phyloP scores from a whole-genome alignment of 2,113 vertebrate species.

The Leptobrachium leishanense region DNA sequence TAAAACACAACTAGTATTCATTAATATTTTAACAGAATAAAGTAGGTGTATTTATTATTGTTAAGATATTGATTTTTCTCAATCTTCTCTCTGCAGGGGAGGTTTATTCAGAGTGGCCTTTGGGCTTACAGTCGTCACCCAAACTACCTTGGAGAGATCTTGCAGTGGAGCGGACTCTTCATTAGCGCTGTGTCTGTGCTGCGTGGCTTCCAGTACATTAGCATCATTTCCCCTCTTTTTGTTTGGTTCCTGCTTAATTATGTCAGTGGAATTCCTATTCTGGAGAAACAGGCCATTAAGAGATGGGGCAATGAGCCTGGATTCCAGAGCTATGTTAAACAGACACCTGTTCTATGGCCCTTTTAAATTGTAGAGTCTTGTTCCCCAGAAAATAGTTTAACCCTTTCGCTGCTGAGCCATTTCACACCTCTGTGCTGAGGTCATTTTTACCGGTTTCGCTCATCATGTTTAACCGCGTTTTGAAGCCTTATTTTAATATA shows the following conservation, averaged over 20 bases:
- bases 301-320: constrained; percentile 68
- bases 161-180: constrained; percentile 77
- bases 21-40: no score
- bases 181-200: constrained; percentile 72
- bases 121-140: constrained; percentile 78
- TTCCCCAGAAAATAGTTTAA: no score
- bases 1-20: no score
- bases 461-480: no score
- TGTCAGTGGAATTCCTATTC: constrained; percentile 72
- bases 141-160: constrained; percentile 76
- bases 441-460: no score
- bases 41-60: no score
- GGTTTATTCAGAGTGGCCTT: constrained; percentile 74
- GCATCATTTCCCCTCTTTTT: constrained; percentile 67
- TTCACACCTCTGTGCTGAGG: no score
- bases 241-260: constrained; percentile 74
- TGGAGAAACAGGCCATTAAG: constrained; percentile 70
- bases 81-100: constrained; percentile 59
- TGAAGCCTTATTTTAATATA: no score
- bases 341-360: constrained; percentile 76
- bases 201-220: constrained; percentile 67
- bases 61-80: neutral
- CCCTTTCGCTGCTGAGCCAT: no score
- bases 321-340: constrained; percentile 68
- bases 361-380: neutral